phyloP scores from a whole-genome alignment of 2,888 invertebrate species.

The Drosophila pseudotakahashii region DNA sequence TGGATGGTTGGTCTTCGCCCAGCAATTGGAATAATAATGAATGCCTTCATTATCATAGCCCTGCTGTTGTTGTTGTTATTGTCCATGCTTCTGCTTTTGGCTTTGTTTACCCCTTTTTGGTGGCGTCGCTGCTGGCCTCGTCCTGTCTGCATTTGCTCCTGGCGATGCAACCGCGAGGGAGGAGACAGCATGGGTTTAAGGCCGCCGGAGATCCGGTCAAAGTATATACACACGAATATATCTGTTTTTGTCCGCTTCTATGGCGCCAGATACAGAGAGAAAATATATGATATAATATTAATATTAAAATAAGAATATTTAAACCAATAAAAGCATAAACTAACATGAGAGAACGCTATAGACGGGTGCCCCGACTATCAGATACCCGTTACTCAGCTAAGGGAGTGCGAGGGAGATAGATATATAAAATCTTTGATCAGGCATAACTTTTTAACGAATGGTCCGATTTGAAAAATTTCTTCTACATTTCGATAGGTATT shows the following conservation, averaged over 20 bases:
- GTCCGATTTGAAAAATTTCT: too few relatives aligned
- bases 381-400: too few relatives aligned
- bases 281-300: too few relatives aligned
- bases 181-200: constrained; percentile 8
- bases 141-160: constrained; percentile 16
- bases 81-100: constrained; percentile 33
- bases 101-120: constrained; percentile 60
- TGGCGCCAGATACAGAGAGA: constrained; percentile 27
- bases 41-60: constrained; percentile 76
- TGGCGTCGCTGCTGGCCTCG: constrained; percentile 46
- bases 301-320: too few relatives aligned
- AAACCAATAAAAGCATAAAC: too few relatives aligned
- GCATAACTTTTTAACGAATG: too few relatives aligned
- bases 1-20: constrained; percentile 28
- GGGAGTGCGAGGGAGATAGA: too few relatives aligned
- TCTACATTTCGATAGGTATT: too few relatives aligned
- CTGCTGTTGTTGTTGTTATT: constrained; percentile 41
- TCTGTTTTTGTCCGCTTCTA: constrained; percentile 18
- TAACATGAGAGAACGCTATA: too few relatives aligned
- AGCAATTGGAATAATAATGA: constrained; percentile 76
- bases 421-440: too few relatives aligned
- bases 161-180: background rate
- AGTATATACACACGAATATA: constrained; percentile 14
- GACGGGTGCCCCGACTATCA: too few relatives aligned
- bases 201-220: constrained; percentile 54